Base-by-base conservation (phyloP, 2,797 vertebrate genomes). In the Melanotaenia pygmaea region DNA sequence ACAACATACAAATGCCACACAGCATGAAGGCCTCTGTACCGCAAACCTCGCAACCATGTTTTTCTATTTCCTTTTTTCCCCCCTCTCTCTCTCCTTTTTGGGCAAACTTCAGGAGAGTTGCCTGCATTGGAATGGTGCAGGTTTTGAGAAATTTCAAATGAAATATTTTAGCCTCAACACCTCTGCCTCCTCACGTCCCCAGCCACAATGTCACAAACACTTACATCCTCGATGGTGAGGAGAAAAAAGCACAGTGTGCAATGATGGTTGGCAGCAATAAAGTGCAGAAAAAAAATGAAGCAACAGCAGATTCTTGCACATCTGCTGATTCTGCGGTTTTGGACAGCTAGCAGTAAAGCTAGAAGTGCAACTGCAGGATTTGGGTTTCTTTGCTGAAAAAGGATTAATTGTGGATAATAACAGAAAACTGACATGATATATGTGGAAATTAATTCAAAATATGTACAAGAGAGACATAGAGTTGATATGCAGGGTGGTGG, bases 191-290 rank as follows among this genome's bases (percentile, higher is more conserved):
- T 40, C 35, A 40, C 11, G 37, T 40, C 2, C 7, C 61, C 66
- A 69, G 82, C 88, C 88, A 88, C 90, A 90, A 79, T 87, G 91
- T 92, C 90, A 91, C 87, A 93, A 91, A 91, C 86, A 91, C 89
- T 91, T 91, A 91, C 64, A 85, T 88, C 82, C 76, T 73, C 79
- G 74, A 84, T 72, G 72, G 22, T 70, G 70, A 47, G 60, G 47
- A 22, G 16, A 22, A 32, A 82, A 67, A 68, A 79, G 63, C 65
- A 57, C 12, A 81, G 73, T 70, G 72, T 87, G 81, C 82, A 88
- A 71, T 16, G 63, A 83, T 61, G 64, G 70, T 83, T 87, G 88
- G 81, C 80, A 76, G 67, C 22, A 40, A 82, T 87, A 84, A 89
- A 76, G 61, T 76, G 67, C 24, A 69, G 84, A 82, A 76, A 82